Evolutionary conservation across 2,888 invertebrate genomes (phyloP).

Genomic region (Stenoptilia bipunctidactyla): DNA sequence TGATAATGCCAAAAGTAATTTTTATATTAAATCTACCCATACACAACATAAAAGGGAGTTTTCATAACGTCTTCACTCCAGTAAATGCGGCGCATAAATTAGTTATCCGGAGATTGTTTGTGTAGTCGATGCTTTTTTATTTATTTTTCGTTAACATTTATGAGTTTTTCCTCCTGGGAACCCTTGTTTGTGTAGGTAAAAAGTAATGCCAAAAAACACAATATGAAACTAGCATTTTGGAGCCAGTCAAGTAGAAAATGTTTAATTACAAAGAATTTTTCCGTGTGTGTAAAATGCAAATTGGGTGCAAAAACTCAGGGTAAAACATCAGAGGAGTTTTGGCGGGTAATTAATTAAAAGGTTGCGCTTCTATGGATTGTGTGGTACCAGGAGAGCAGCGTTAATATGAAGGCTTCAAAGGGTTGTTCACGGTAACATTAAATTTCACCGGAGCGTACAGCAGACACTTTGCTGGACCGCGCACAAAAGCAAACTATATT

Average conservation of each 20-base stretch:
- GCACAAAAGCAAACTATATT: conserved; percentile 27
- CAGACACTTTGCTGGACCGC: conserved; percentile 27
- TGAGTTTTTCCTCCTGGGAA: conserved; percentile 36
- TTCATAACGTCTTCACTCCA: conserved; percentile 38
- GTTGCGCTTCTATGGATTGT: conserved; percentile 55
- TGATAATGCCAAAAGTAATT: conserved; percentile 64
- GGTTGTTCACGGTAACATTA: conserved; percentile 40
- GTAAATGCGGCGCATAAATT: conserved; percentile 60
- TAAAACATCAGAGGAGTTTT: conserved; percentile 29
- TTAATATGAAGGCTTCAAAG: conserved; percentile 59
- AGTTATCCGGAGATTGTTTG: conserved; percentile 65
- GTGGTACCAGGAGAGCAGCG: conserved; percentile 28
- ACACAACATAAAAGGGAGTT: conserved; percentile 61
- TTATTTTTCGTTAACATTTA: conserved; percentile 54
- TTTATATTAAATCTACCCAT: conserved; percentile 60
- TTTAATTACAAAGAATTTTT: conserved; percentile 26
- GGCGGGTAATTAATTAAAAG: conserved; percentile 63
- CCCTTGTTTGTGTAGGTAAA: not conserved
- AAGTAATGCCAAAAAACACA: conserved; percentile 2
- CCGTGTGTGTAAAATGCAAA: conserved; percentile 31
- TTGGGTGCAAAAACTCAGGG: conserved; percentile 30
- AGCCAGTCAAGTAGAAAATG: conserved; percentile 19
- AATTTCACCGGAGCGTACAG: conserved; percentile 42
- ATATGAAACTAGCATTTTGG: conserved; percentile 1
- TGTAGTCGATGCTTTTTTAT: conserved; percentile 43